Evolutionary conservation across 2,113 vertebrate species (phyloP).

Genomic region (Lasiurus borealis): DNA sequence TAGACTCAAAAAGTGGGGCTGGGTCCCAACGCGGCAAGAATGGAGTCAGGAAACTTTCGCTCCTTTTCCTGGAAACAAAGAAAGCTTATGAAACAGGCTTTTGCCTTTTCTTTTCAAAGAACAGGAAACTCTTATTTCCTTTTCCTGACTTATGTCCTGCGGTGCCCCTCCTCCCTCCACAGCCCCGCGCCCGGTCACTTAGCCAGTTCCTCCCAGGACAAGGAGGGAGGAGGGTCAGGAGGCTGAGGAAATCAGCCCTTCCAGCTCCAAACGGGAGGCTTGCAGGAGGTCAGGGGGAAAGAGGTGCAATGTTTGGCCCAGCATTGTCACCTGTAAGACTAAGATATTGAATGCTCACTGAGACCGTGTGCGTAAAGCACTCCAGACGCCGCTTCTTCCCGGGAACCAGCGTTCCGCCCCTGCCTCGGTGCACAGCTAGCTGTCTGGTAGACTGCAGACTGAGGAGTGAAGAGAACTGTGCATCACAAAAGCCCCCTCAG

Average conservation of each 20-base stretch:
- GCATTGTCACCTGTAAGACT: accelerated
- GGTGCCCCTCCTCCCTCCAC: not conserved
- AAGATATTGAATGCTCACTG: accelerated
- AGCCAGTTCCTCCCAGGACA: not conserved
- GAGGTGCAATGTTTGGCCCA: not conserved
- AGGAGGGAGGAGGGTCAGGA: accelerated
- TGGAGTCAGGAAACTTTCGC: accelerated
- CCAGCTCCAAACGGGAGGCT: not conserved
- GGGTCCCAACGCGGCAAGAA: accelerated
- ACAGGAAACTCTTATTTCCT: not conserved
- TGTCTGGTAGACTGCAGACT: accelerated
- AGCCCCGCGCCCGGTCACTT: not conserved
- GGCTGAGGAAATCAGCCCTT: not conserved
- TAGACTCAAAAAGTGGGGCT: not conserved
- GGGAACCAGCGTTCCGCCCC: too few relatives aligned
- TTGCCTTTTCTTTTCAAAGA: not conserved
- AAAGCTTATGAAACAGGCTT: too few relatives aligned
- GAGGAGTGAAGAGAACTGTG: not conserved
- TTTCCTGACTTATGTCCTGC: not conserved
- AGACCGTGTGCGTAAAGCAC: accelerated
- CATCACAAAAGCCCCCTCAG: not conserved
- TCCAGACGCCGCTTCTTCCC: accelerated
- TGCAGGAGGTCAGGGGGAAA: too few relatives aligned
- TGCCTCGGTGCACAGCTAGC: not conserved
- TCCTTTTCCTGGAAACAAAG: not conserved